phyloP scores from a whole-genome alignment of 2,113 vertebrate genomes.

The Ictalurus punctatus region DNA sequence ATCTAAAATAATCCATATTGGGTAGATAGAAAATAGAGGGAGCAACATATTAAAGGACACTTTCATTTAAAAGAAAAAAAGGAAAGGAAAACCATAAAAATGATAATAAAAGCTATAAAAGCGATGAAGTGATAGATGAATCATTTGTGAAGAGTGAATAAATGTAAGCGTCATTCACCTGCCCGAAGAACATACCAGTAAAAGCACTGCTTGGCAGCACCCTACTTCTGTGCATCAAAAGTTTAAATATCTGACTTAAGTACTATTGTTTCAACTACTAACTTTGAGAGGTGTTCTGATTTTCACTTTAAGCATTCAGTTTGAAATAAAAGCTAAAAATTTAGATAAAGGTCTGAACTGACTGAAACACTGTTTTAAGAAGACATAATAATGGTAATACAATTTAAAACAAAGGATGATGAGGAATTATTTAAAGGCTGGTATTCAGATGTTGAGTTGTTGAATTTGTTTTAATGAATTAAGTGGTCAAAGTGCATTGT shows the following conservation, averaged over 20 bases:
- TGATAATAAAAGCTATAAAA: not conserved
- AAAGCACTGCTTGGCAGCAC: constrained; percentile 10
- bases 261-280: constrained; percentile 9
- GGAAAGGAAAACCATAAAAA: not conserved
- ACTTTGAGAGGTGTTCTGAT: not conserved
- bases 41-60: constrained; percentile 62
- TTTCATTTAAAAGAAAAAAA: constrained; percentile 55
- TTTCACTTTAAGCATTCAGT: not conserved
- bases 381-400: not conserved
- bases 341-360: not conserved
- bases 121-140: not conserved
- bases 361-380: not conserved
- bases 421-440: not conserved
- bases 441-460: not conserved
- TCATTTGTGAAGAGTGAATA: not conserved
- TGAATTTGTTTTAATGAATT: not conserved
- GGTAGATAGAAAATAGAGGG: constrained; percentile 63
- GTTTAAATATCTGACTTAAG: not conserved
- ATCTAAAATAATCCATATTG: constrained; percentile 76
- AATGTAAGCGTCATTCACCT: not conserved
- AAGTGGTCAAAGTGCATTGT: not conserved
- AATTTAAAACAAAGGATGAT: not conserved
- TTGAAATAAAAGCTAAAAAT: not conserved
- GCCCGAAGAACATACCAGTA: not conserved
- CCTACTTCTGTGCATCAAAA: not conserved